phyloP scores from a whole-genome alignment of 1,140 invertebrate genomes.

The Chironomus striatipennis region DNA sequence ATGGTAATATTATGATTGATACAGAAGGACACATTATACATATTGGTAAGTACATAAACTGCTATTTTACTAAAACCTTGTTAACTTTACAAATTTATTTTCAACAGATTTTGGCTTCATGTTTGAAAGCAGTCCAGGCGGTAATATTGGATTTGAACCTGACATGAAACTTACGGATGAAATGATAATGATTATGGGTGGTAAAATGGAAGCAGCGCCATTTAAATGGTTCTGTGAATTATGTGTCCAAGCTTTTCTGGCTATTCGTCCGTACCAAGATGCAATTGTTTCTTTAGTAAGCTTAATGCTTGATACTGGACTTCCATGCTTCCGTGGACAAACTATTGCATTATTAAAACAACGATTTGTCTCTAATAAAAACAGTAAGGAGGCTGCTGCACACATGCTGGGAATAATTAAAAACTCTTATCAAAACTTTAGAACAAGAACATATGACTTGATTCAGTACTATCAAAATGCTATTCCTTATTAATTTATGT shows the following conservation, averaged over 20 bases:
- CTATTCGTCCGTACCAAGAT: constrained; percentile 93
- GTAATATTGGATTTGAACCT: constrained; percentile 97
- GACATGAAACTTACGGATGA: constrained; percentile 99
- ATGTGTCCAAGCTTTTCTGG: constrained; percentile 94
- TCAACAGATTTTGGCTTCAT: constrained; percentile 96
- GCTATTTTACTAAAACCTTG: neutral
- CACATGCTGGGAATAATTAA: constrained; percentile 92
- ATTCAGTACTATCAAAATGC: constrained; percentile 99
- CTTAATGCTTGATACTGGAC: constrained; percentile 96
- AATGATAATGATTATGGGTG: constrained; percentile 99
- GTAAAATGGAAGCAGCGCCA: constrained; percentile 92
- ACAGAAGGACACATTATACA: constrained; percentile 91
- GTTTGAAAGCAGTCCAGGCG: constrained; percentile 99
- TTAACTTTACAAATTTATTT: constrained; percentile 12
- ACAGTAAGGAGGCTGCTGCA: constrained; percentile 88
- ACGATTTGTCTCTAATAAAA: constrained; percentile 79
- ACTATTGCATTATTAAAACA: constrained; percentile 88
- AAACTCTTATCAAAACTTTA: constrained; percentile 91
- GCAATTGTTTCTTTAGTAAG: constrained; percentile 95
- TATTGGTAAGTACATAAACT: constrained; percentile 62
- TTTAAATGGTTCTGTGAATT: constrained; percentile 98
- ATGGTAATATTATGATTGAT: constrained; percentile 99
- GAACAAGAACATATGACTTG: constrained; percentile 96
- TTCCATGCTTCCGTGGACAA: constrained; percentile 97
- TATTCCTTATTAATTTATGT: constrained; percentile 80